These are phyloP conservation scores for Macquaria ambigua DNA, from an alignment of 2,113 vertebrate genomes.

Conservation along the genomic window DNA sequence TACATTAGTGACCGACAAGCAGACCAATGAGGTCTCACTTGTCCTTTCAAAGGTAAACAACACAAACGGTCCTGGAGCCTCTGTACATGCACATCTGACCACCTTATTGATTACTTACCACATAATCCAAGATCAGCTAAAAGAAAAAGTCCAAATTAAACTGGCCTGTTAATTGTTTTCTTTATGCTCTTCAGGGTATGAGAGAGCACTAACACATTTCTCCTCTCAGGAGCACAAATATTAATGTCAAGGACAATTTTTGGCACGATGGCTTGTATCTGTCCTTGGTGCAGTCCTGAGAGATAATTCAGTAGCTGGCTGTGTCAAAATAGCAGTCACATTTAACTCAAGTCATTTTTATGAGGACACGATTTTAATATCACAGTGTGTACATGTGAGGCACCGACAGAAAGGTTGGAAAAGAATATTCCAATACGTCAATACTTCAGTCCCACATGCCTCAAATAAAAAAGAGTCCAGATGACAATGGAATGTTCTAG, in stretches of 20 bases:
- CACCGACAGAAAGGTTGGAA: conserved; percentile 2
- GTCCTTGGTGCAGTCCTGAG: conserved; percentile 4
- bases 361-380: conserved; percentile 10
- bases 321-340: conserved; percentile 9
- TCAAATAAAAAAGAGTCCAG: conserved; percentile 41
- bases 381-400: not conserved
- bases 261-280: conserved; percentile 9
- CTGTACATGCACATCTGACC: not conserved
- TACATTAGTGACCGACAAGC: conserved; percentile 60
- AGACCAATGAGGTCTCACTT: conserved; percentile 74
- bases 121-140: not conserved
- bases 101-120: not conserved
- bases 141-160: not conserved
- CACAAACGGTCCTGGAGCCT: not conserved
- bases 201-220: not conserved
- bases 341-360: conserved; percentile 24
- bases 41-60: conserved; percentile 80
- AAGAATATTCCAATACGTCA: conserved; percentile 31
- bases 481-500: conserved; percentile 57
- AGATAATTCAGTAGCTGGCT: conserved; percentile 1
- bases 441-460: conserved; percentile 21
- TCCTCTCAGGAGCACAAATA: conserved; percentile 9
- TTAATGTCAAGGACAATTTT: conserved; percentile 43
- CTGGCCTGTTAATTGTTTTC: not conserved
- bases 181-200: not conserved